Evolutionary conservation across 2,888 invertebrate genomes (phyloP).

Genomic region (Acrocera orbiculus): DNA sequence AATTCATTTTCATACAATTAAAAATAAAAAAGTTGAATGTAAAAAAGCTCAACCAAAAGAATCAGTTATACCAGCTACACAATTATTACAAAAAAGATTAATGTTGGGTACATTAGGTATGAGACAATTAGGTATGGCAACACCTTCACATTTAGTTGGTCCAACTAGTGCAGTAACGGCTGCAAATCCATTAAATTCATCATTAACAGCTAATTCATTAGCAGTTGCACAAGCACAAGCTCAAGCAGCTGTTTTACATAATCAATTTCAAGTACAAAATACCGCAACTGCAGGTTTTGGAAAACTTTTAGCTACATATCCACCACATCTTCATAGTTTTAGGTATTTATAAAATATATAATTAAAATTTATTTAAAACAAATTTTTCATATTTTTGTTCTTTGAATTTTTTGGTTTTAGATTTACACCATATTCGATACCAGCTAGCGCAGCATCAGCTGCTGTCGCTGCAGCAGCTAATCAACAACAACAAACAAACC

Average conservation of each 20-base stretch:
- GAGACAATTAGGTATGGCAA: slow-evolving; percentile 39
- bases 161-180: slow-evolving; percentile 29
- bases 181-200: slow-evolving; percentile 38
- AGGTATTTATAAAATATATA: slow-evolving; percentile 19
- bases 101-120: slow-evolving; percentile 54
- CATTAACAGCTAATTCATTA: slow-evolving; percentile 4
- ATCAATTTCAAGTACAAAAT: slow-evolving; percentile 35
- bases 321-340: slow-evolving; percentile 32
- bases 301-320: slow-evolving; percentile 45
- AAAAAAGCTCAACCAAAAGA: slow-evolving; percentile 87
- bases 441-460: slow-evolving; percentile 36
- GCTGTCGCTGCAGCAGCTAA: slow-evolving; percentile 24
- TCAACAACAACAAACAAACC: slow-evolving; percentile 7
- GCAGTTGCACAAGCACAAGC: slow-evolving; percentile 28
- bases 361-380: background rate
- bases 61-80: slow-evolving; percentile 57
- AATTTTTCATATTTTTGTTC: background rate
- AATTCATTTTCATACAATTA: slow-evolving; percentile 82
- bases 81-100: slow-evolving; percentile 48
- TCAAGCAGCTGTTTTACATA: slow-evolving; percentile 32
- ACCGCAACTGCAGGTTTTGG: slow-evolving; percentile 45
- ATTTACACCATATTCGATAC: slow-evolving; percentile 46
- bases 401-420: slow-evolving; percentile 26
- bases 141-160: slow-evolving; percentile 30
- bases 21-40: slow-evolving; percentile 80